Conservation (phyloP, 2,888 invertebrate species). For the Chloromyia formosa region DNA sequence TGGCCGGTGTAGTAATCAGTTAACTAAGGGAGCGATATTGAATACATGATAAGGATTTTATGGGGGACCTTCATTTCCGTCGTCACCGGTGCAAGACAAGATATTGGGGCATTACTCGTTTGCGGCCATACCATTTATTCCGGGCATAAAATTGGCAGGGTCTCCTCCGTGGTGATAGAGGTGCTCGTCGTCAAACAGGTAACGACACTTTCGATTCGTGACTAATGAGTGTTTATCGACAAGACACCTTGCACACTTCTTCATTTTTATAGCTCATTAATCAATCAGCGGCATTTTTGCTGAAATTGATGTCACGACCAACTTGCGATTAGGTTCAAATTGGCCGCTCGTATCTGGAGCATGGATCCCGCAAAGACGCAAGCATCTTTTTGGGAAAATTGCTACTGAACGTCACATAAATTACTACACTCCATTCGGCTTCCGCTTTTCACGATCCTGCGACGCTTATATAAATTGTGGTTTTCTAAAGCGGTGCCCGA, state of each 20-base stretch:
- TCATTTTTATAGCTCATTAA: not conserved
- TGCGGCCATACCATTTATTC: conserved; percentile 7
- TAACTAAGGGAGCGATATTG: conserved; percentile 29
- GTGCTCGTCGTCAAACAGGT: too few species aligned
- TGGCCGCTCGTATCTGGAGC: too few species aligned
- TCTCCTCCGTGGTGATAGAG: not conserved
- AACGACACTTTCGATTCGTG: not conserved
- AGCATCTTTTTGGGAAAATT: too few species aligned
- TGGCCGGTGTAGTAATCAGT: conserved; percentile 35
- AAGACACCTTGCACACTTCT: not conserved
- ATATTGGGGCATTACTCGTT: conserved; percentile 5
- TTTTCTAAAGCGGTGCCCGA: not conserved
- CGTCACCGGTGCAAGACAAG: not conserved
- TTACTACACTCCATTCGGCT: not conserved
- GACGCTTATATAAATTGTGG: too few species aligned
- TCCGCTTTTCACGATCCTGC: too few species aligned
- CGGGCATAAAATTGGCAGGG: conserved; percentile 21
- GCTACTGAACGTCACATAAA: conserved; percentile 23
- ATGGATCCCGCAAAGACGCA: not conserved
- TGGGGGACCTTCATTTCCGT: conserved; percentile 29
- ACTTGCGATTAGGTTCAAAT: too few species aligned
- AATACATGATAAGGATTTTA: conserved; percentile 28
- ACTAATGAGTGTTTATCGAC: not conserved
- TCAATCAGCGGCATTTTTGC: too few species aligned
- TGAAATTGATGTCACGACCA: too few species aligned